A percentile compares a stretch with the other conserved stretches of the same genome.
These are phyloP conservation scores for Oeneis ivallda DNA, from an alignment of 2,888 invertebrate genomes.

Conservation along the genomic window DNA sequence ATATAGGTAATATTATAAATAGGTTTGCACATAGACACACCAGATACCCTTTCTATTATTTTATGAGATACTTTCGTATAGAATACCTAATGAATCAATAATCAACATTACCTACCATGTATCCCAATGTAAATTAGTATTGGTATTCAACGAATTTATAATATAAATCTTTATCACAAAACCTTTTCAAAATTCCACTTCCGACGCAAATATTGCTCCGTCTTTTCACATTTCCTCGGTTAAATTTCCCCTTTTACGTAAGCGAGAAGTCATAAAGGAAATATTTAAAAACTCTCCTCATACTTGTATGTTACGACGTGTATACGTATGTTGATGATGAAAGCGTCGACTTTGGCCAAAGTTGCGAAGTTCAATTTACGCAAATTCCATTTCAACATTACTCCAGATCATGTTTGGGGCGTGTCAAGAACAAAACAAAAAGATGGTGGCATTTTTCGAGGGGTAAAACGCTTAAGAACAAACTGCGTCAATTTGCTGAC, in stretches of 20 bases:
- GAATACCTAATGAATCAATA: too few species aligned
- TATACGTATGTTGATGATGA: constrained; percentile 21
- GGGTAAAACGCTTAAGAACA: constrained; percentile 22
- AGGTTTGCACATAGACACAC: too few species aligned
- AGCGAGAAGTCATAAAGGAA: constrained; percentile 21
- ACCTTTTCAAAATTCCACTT: constrained; percentile 4
- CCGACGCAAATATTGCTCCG: constrained; percentile 11
- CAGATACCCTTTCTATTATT: too few species aligned
- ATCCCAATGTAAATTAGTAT: too few species aligned
- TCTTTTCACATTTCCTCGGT: constrained; percentile 17
- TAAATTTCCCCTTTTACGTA: constrained; percentile 12
- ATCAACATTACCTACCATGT: too few species aligned
- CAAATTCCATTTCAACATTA: constrained; percentile 36
- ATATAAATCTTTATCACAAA: not conserved
- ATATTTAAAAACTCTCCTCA: constrained; percentile 13
- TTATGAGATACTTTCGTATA: too few species aligned
- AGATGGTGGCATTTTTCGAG: constrained; percentile 19
- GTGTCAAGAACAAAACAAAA: constrained; percentile 33
- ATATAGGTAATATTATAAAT: too few species aligned
- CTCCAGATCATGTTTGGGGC: constrained; percentile 30
- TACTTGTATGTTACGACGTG: constrained; percentile 12
- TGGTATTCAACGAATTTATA: too few species aligned
- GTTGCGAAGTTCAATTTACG: constrained; percentile 34
- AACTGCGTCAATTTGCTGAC: constrained; percentile 29
- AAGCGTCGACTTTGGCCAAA: constrained; percentile 18